phyloP scores from a whole-genome alignment of 2,113 vertebrate genomes.

The Triplophysa siluroides region DNA sequence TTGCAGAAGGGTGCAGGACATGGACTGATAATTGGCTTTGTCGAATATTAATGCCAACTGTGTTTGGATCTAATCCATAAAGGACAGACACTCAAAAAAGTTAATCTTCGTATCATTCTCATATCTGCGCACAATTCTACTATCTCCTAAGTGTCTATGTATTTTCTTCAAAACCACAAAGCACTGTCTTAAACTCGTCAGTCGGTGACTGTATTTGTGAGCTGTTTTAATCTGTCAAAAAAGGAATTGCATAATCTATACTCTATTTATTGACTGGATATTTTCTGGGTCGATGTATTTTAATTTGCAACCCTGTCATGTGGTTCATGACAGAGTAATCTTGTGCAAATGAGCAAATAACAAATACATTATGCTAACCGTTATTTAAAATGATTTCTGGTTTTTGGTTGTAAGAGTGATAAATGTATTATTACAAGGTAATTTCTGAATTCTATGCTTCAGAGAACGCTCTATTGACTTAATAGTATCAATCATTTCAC shows the following conservation, averaged over 20 bases:
- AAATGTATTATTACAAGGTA: background rate
- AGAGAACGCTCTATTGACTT: background rate
- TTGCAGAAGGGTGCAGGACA: constrained; percentile 83
- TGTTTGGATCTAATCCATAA: constrained; percentile 30
- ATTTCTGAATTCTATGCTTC: too few species aligned
- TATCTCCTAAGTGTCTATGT: constrained; percentile 47
- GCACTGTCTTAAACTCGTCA: constrained; percentile 56
- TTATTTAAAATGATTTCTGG: constrained; percentile 52
- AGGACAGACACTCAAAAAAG: constrained; percentile 48
- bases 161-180: constrained; percentile 52
- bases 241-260: constrained; percentile 39
- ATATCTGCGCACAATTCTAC: constrained; percentile 59
- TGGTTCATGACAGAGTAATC: constrained; percentile 33
- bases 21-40: constrained; percentile 59
- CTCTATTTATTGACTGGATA: constrained; percentile 58
- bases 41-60: background rate
- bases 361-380: constrained; percentile 38
- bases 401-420: background rate
- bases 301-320: constrained; percentile 30
- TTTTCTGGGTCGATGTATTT: constrained; percentile 12
- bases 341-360: constrained; percentile 31
- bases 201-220: constrained; percentile 50
- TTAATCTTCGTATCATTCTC: constrained; percentile 48
- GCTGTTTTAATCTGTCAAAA: constrained; percentile 42
- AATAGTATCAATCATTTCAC: background rate